These are phyloP conservation scores for Caenorhabditis briggsae DNA, from an alignment of 1,140 invertebrate genomes.

Conservation along the genomic window DNA sequence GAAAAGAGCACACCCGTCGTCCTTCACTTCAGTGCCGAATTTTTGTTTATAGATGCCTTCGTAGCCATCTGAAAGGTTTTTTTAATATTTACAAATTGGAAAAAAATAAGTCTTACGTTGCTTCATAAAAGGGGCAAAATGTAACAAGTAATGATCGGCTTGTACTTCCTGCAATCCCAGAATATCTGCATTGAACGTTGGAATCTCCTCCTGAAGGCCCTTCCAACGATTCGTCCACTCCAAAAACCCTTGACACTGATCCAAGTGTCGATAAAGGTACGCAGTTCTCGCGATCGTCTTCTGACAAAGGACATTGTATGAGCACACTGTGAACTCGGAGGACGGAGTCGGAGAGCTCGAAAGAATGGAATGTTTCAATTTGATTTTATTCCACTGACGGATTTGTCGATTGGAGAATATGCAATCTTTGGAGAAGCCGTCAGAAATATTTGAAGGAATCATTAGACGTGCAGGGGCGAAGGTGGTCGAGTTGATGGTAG, in stretches of 20 bases:
- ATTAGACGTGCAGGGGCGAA: too few species aligned
- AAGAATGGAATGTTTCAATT: background rate
- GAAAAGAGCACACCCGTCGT: constrained; percentile 89
- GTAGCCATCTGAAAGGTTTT: constrained; percentile 80
- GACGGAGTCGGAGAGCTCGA: background rate
- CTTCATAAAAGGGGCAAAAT: constrained; percentile 60
- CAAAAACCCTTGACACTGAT: background rate
- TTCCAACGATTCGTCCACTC: constrained; percentile 61
- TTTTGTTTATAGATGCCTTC: constrained; percentile 85
- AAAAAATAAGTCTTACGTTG: constrained; percentile 52
- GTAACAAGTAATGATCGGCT: constrained; percentile 42
- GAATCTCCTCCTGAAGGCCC: constrained; percentile 52
- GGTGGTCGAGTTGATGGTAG: background rate
- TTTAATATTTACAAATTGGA: background rate
- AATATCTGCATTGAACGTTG: constrained; percentile 62
- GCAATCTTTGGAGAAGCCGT: constrained; percentile 16
- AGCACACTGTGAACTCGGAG: constrained; percentile 54
- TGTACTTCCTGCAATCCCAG: constrained; percentile 67
- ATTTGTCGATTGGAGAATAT: background rate
- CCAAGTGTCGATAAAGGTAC: constrained; percentile 63
- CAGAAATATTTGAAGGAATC: background rate
- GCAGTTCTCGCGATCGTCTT: constrained; percentile 56
- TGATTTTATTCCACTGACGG: background rate
- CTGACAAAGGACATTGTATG: constrained; percentile 67
- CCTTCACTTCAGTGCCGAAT: constrained; percentile 76